Percentiles rank a stretch among this genome's conserved stretches.
These are phyloP conservation scores for Centroberyx gerrardi DNA, from an alignment of 2,797 vertebrate species.

Conservation along the genomic window DNA sequence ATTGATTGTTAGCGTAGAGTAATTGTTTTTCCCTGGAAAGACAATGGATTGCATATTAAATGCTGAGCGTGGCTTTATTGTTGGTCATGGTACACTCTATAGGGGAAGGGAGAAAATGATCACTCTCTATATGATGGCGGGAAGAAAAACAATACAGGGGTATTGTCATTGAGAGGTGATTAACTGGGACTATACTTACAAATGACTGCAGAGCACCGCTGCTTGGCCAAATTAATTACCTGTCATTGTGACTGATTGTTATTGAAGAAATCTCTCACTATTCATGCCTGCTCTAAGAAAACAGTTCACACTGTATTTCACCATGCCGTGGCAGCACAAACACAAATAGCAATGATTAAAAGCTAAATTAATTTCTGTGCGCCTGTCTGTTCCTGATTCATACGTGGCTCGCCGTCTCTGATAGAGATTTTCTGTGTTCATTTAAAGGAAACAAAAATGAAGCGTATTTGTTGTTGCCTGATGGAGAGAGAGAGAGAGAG, in stretches of 20 bases:
- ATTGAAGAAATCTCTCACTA: slow-evolving; percentile 69
- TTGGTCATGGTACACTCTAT: slow-evolving; percentile 32
- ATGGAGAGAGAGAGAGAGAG: too few species aligned
- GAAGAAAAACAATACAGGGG: slow-evolving; percentile 57
- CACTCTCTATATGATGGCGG: slow-evolving; percentile 54
- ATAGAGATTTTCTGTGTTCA: background rate
- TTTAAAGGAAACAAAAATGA: background rate
- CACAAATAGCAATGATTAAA: slow-evolving; percentile 46
- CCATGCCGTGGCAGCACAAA: slow-evolving; percentile 1
- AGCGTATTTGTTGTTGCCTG: background rate
- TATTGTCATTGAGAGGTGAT: slow-evolving; percentile 81
- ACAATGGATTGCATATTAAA: slow-evolving; percentile 68
- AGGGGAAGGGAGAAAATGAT: slow-evolving; percentile 58
- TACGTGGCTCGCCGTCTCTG: background rate
- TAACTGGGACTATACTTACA: slow-evolving; percentile 76
- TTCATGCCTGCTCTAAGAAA: slow-evolving; percentile 50
- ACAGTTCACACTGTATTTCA: slow-evolving; percentile 18
- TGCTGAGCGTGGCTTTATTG: slow-evolving; percentile 40
- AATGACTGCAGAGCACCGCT: slow-evolving; percentile 71
- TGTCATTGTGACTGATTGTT: slow-evolving; percentile 82
- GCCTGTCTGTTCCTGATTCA: slow-evolving; percentile 16
- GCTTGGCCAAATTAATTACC: slow-evolving; percentile 83
- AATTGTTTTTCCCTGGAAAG: slow-evolving; percentile 63
- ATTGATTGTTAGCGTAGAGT: slow-evolving; percentile 70
- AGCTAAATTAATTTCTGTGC: slow-evolving; percentile 17